Base-by-base conservation (phyloP, 2,888 invertebrate genomes). In the Mythimna vitellina region DNA sequence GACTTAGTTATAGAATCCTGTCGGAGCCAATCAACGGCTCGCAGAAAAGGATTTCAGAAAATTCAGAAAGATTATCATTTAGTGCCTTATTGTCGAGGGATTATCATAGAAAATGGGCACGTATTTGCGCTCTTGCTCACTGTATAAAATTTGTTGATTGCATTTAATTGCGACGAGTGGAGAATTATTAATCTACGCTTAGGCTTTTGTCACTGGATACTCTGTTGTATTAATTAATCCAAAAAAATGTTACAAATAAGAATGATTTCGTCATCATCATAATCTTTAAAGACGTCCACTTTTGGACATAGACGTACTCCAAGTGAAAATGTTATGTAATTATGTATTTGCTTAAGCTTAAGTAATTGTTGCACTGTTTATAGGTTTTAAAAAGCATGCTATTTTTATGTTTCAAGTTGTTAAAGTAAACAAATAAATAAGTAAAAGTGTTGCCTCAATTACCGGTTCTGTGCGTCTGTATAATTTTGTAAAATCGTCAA, bases 1-100 rank as follows among this genome's bases (percentile, higher is more conserved):
- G 73, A 84, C 83, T 84, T 73, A 76, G 74, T 78, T 81, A 80
- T 67, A 69, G 57, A 56, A 61, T 71, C 49, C 68, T 60, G 67
- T 77, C 71, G 51, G 57, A 72, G 67, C 62, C 77, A 80, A 80
- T 83, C 70, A 83, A 76, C 60, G 54, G 63, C 51, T 60, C 53
- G 58, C 51, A 25, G 70, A 83, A 60, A 69, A 58, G 32, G 64
- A 65, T 70, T 72, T 66, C 46, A 67, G 22, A 60, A 56, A 65
- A 61, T 54, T 57, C 25, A 38, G 38, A 46, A 65, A 61, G 32
- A 12, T n/a, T 58, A 61, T 56, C 14, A 17, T 61, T 61, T 29
- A 9, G 14, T 72, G 3, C 4, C 7, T 17, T 64, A 54, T 76
- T 56, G 29, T 22, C 2, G 35, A 58, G 22, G 4, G 14, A 29